Evolutionary conservation across 2,888 invertebrate species (phyloP), one percentile per base, ranked within the genome.

Genomic region (Cancer borealis): DNA sequence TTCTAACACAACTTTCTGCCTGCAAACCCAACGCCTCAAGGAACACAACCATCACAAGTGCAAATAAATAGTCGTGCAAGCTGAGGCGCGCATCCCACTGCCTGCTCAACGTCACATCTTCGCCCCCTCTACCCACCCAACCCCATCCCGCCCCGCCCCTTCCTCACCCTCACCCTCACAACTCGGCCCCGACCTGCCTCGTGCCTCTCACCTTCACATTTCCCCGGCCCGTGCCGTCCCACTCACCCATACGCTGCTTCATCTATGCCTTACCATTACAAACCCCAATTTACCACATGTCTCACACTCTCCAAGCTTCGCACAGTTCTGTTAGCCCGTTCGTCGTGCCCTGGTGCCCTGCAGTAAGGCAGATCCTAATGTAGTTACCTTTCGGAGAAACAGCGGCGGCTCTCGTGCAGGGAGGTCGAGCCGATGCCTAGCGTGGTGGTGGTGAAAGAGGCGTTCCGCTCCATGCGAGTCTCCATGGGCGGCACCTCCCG

Each of bases 301-400:
- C 66, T 17, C 66, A 66, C n/a, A 21, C 21, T 66, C n/a, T n/a
- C 66, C 14, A 66, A 17, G 14, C 54, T 0, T 14, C 12, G 73
- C 3, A n/a, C 6, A 26, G 73, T 73, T 6, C 21, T 73, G n/a
- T 21, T 26, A 26, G n/a, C 14, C n/a, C 21, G n/a, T 21, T 5
- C 88, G 2, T 47, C 49, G 54, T 90, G 30, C 12, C 17, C 46
- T 21, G 17, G 88, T 10, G 46, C 46, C 46, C 10, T 5, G 21
- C 10, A 12, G 30, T 49, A 49, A 89, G 89, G 21, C 4, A 39
- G 5, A 21, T 39, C 66, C 45, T 60, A 46, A 84, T 47, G 90
- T 45, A 66, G 39, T 93, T 93, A 95, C 96, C 96, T 95, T 93
- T 96, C 96, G 0, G 96, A 96, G 95, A 96, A 95, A 94, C 93